These are phyloP conservation scores for Lampropteryx suffumata DNA, from an alignment of 2,888 invertebrate species.

Conservation along the genomic window DNA sequence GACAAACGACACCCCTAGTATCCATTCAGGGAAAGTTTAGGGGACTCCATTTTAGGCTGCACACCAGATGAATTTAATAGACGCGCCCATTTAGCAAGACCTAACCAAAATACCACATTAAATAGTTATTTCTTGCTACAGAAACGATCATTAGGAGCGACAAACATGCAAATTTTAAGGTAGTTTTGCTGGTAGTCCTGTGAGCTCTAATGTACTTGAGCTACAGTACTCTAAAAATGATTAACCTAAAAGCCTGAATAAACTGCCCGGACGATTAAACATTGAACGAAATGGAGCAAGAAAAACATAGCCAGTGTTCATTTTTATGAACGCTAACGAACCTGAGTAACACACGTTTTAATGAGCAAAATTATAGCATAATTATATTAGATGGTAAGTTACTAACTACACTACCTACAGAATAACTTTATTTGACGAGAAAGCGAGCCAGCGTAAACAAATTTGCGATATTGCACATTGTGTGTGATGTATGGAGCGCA, in stretches of 20 bases:
- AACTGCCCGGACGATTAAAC: slow-evolving; percentile 22
- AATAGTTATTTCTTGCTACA: slow-evolving; percentile 2
- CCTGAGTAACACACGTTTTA: slow-evolving; percentile 8
- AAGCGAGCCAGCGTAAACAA: slow-evolving; percentile 18
- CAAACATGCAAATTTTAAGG: slow-evolving; percentile 20
- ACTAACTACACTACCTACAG: slow-evolving; percentile 2
- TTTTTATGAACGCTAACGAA: slow-evolving; percentile 23
- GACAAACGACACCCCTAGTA: slow-evolving; percentile 48
- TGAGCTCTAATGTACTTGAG: slow-evolving; percentile 14
- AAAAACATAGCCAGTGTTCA: slow-evolving; percentile 24
- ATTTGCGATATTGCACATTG: slow-evolving; percentile 29
- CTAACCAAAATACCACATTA: slow-evolving; percentile 28
- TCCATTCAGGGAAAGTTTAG: slow-evolving; percentile 49
- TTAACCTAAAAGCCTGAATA: slow-evolving; percentile 29
- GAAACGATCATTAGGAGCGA: slow-evolving; percentile 10
- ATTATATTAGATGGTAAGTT: slow-evolving; percentile 8
- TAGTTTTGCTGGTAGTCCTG: slow-evolving; percentile 5
- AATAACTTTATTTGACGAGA: slow-evolving; percentile 14
- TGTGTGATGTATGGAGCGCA: slow-evolving; percentile 24
- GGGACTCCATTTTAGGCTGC: slow-evolving; percentile 44
- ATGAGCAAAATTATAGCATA: slow-evolving; percentile 19
- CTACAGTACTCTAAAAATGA: too few relatives aligned
- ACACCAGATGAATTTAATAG: slow-evolving; percentile 49
- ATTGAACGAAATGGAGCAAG: slow-evolving; percentile 25
- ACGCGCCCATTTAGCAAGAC: slow-evolving; percentile 42